Evolutionary conservation across 2,113 vertebrate species (phyloP), one percentile per base, ranked within the genome.

Genomic region (Cryptoleucopteryx plumbea): DNA sequence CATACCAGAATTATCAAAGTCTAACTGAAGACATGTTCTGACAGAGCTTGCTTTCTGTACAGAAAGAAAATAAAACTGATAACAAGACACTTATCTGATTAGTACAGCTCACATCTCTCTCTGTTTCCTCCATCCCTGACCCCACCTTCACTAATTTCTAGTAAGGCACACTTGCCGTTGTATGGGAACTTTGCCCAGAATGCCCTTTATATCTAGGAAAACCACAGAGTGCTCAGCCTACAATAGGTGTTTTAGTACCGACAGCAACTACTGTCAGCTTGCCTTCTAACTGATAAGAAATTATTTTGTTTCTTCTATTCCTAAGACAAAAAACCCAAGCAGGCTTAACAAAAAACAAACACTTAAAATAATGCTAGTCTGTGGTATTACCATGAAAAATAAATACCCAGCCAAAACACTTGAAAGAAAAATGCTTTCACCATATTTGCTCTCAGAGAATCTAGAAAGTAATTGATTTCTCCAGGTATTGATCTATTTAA

Each of bases 171-270:
- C 58, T 56, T 87, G 55, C 19, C 56, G 70, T 31, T 45, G 31
- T 10, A 62, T 10, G 36, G 72, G 63, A 88, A 59, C 82, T 77
- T 80, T 52, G 55, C 71, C 67, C 77, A 68, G 55, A 83, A 79
- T 52, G 38, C 34, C 52, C 38, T 81, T 77, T 78, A 20, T 43
- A 81, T 82, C 29, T 43, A 34, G n/a, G 17, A 88, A 38, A 93
- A 52, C 21, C 72, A 82, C 16, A 42, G 8, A 26, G 38, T 29
- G 59, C 63, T 93, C 67, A 67, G 59, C 27, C 65, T 83, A 17
- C 36, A 72, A 6, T 0, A 50, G 61, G 9, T 38, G 45, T 12
- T 72, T 67, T 16, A 84, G 45, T 59, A 86, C 20, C 0, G 0
- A 78, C 47, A 81, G 16, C 43, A 0, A 0, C 58, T 58, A 48